phyloP scores from a whole-genome alignment of 1,140 invertebrate genomes.

The Calliopsis andreniformis region DNA sequence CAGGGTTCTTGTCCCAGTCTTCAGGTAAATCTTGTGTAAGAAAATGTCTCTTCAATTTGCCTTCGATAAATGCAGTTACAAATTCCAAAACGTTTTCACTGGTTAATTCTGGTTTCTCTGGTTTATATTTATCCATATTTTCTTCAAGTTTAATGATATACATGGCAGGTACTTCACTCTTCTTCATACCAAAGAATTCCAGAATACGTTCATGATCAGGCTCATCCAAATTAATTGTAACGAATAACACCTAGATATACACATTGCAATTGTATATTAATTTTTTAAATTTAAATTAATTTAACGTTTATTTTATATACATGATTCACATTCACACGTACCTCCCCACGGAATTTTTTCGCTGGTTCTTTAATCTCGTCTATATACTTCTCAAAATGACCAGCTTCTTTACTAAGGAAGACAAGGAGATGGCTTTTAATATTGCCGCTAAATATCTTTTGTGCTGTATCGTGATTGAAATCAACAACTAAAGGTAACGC shows the following conservation, averaged over 20 bases:
- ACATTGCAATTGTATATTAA: not conserved
- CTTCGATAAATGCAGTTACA: constrained; percentile 93
- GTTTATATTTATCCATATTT: constrained; percentile 99
- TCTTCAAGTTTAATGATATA: constrained; percentile 97
- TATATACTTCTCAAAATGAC: constrained; percentile 90
- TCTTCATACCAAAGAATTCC: constrained; percentile 99
- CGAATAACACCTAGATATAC: constrained; percentile 89
- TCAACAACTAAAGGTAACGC: constrained; percentile 97
- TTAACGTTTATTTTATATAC: not conserved
- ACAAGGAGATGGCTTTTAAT: constrained; percentile 98
- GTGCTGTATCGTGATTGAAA: constrained; percentile 98
- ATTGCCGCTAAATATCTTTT: constrained; percentile 98
- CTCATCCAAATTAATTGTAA: constrained; percentile 97
- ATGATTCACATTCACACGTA: constrained; percentile 73
- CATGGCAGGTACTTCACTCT: constrained; percentile 94
- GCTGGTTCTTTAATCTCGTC: constrained; percentile 91
- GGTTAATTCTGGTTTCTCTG: constrained; percentile 89
- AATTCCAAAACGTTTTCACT: constrained; percentile 91
- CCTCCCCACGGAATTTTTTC: constrained; percentile 93
- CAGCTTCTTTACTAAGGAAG: constrained; percentile 95
- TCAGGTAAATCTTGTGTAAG: constrained; percentile 96
- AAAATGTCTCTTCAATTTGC: constrained; percentile 96
- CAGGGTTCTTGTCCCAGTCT: constrained; percentile 98
- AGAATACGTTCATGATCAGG: constrained; percentile 98
- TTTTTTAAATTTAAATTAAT: not conserved